These are phyloP conservation scores for Trachythela sp. DNA, from an alignment of 64 coral and sea anemone species.

Conservation along the genomic window DNA sequence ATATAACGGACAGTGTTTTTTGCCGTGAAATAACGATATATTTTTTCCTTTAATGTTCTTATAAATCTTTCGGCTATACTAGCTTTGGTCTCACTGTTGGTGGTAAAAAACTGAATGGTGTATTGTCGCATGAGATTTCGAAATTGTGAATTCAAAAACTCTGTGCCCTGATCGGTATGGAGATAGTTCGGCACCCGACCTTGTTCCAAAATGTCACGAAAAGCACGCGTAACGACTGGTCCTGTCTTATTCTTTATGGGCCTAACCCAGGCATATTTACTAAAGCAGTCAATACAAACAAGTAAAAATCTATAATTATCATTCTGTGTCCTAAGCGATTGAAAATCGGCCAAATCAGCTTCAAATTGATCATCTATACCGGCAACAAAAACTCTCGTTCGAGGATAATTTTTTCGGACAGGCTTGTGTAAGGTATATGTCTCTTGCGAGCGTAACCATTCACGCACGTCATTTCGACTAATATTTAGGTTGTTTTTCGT, in stretches of 20 bases:
- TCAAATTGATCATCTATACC: constrained; percentile 7
- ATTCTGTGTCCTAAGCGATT: background rate
- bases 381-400: too few relatives aligned
- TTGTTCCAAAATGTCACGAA: background rate
- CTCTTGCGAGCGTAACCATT: too few relatives aligned
- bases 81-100: too few relatives aligned
- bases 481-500: too few relatives aligned
- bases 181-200: background rate
- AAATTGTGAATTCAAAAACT: background rate
- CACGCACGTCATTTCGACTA: too few relatives aligned
- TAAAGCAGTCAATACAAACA: constrained; percentile 1
- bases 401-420: too few relatives aligned
- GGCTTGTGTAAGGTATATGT: too few relatives aligned
- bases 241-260: background rate
- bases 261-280: background rate
- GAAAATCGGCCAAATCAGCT: background rate
- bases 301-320: constrained; percentile 2
- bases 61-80: constrained; percentile 34
- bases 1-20: constrained; percentile 21
- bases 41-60: background rate
- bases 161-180: background rate
- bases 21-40: constrained; percentile 21
- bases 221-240: background rate
- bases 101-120: too few relatives aligned
- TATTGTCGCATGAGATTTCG: too few relatives aligned